Percentiles rank a stretch among this genome's conserved stretches.
These are phyloP conservation scores for Drosophila auraria DNA, from an alignment of 1,140 invertebrate genomes.

Conservation along the genomic window DNA sequence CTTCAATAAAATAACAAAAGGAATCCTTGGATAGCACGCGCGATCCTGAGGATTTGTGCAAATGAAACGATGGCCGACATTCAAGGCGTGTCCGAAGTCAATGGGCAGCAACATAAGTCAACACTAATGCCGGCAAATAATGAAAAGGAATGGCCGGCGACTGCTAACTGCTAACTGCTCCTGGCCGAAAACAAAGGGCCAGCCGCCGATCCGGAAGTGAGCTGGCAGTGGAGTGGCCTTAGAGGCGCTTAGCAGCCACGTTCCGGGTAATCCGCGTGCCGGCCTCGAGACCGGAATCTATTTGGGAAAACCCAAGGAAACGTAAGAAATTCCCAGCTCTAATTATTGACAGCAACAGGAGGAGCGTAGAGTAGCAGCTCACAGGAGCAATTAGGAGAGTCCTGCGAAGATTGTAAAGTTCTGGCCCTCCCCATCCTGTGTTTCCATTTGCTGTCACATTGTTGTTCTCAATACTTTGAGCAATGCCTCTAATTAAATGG, in stretches of 20 bases:
- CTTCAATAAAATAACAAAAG: constrained; percentile 15
- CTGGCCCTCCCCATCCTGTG: constrained; percentile 17
- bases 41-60: constrained; percentile 3
- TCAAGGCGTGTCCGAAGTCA: constrained; percentile 54
- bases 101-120: constrained; percentile 69
- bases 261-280: constrained; percentile 64
- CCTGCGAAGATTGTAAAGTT: constrained; percentile 42
- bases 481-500: constrained; percentile 69
- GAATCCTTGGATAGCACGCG: constrained; percentile 15
- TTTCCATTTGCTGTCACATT: constrained; percentile 9
- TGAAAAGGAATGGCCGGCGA: constrained; percentile 52
- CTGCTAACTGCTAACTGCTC: constrained; percentile 51
- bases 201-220: constrained; percentile 48
- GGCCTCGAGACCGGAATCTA: constrained; percentile 31
- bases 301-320: constrained; percentile 51
- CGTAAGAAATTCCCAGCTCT: constrained; percentile 72
- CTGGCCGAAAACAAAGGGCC: constrained; percentile 32
- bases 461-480: constrained; percentile 40
- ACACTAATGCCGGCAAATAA: constrained; percentile 71
- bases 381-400: constrained; percentile 60
- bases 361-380: constrained; percentile 3
- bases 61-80: constrained; percentile 14
- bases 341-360: constrained; percentile 75
- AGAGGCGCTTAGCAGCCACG: constrained; percentile 65
- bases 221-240: constrained; percentile 49